Percentiles rank a stretch among this genome's conserved stretches.
These are phyloP conservation scores for Archips crataeganus DNA, from an alignment of 2,888 invertebrate genomes.

Conservation along the genomic window DNA sequence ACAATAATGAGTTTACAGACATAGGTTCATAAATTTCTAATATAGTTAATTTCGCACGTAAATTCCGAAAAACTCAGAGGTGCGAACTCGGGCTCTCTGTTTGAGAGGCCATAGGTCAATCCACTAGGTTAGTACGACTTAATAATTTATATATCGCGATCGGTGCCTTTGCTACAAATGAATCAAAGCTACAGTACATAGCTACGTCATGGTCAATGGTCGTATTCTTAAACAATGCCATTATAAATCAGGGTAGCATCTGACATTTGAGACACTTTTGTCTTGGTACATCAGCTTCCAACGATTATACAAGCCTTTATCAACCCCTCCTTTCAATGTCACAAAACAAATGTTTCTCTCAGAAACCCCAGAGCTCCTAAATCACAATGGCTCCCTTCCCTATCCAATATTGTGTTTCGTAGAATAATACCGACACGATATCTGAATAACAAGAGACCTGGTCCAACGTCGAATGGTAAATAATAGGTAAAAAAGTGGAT, in stretches of 20 bases:
- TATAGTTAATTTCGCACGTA: no score
- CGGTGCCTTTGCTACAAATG: background rate
- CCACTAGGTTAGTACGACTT: no score
- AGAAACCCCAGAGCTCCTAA: background rate
- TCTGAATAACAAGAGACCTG: constrained; percentile 27
- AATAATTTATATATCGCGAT: no score
- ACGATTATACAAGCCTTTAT: constrained; percentile 6
- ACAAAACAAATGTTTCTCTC: constrained; percentile 2
- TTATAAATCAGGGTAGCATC: background rate
- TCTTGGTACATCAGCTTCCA: background rate
- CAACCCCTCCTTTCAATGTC: background rate
- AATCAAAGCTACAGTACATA: no score
- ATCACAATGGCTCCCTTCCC: constrained; percentile 7
- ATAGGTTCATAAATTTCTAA: no score
- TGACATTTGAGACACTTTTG: background rate
- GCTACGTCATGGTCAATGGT: no score
- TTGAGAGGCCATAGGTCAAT: no score
- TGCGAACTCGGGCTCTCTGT: no score
- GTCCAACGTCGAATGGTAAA: constrained; percentile 11
- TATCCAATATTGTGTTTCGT: constrained; percentile 9
- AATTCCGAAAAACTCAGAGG: no score
- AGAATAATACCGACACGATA: constrained; percentile 20
- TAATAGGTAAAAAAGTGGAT: constrained; percentile 24
- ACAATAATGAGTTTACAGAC: no score
- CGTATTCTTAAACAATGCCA: background rate